Evolutionary conservation across 2,888 invertebrate species (phyloP).

Genomic region (Protula sp.): DNA sequence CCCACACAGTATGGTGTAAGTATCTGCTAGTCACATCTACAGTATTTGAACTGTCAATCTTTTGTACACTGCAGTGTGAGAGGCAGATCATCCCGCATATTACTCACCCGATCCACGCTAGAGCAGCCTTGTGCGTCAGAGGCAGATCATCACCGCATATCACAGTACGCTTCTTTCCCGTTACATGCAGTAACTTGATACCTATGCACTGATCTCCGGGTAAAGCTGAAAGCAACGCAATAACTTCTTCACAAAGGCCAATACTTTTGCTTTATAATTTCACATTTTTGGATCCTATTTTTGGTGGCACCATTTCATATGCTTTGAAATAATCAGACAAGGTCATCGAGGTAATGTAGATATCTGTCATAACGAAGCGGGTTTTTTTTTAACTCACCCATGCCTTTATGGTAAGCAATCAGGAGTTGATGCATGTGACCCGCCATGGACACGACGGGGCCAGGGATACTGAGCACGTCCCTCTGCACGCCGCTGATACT

Average conservation of each 20-base stretch:
- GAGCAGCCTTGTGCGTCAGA: slow-evolving; percentile 45
- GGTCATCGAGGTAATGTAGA: too few relatives aligned
- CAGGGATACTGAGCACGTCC: slow-evolving; percentile 69
- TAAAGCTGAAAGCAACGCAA: slow-evolving; percentile 39
- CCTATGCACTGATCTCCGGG: slow-evolving; percentile 53
- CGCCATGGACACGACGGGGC: slow-evolving; percentile 67
- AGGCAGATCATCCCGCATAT: too few relatives aligned
- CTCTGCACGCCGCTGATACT: slow-evolving; percentile 82
- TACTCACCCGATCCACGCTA: slow-evolving; percentile 53
- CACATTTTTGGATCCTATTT: too few relatives aligned
- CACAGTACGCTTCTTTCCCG: slow-evolving; percentile 23
- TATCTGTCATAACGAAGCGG: too few relatives aligned
- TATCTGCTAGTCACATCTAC: too few relatives aligned
- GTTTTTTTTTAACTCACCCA: too few relatives aligned
- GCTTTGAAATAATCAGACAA: background rate
- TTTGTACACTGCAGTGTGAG: too few relatives aligned
- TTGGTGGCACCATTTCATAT: too few relatives aligned
- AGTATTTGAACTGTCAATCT: too few relatives aligned
- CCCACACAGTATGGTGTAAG: too few relatives aligned
- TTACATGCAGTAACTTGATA: slow-evolving; percentile 37
- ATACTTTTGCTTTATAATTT: too few relatives aligned
- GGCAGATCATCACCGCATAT: slow-evolving; percentile 40
- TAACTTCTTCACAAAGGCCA: too few relatives aligned
- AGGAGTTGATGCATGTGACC: slow-evolving; percentile 63
- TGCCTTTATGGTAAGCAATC: slow-evolving; percentile 64